Percentiles rank a stretch among this genome's conserved stretches.
These are phyloP conservation scores for Drosophila pallidifrons DNA, from an alignment of 1,140 invertebrate species.

Conservation along the genomic window DNA sequence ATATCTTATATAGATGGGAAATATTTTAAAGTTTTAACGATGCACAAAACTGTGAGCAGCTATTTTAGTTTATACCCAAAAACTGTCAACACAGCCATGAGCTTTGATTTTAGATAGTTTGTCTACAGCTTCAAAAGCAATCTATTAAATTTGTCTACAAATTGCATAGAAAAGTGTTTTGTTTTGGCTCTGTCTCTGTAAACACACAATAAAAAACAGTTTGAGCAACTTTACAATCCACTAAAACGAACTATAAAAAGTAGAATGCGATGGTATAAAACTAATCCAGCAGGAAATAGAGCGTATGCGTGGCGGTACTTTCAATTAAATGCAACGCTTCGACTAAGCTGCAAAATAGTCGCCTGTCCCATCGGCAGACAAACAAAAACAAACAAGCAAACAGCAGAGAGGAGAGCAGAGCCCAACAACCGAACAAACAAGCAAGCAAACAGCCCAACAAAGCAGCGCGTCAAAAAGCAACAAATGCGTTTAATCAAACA, in stretches of 20 bases:
- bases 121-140: too few species aligned
- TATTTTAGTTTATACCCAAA: background rate
- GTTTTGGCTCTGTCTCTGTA: background rate
- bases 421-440: conserved; percentile 26
- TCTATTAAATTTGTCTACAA: background rate
- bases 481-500: conserved; percentile 83
- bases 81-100: background rate
- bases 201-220: conserved; percentile 27
- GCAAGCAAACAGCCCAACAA: conserved; percentile 43
- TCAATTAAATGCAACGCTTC: conserved; percentile 48
- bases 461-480: conserved; percentile 72
- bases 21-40: too few species aligned
- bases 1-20: too few species aligned
- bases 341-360: conserved; percentile 51
- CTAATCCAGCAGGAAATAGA: conserved; percentile 45
- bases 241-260: conserved; percentile 10
- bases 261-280: background rate
- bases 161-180: background rate
- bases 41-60: background rate
- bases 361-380: conserved; percentile 29
- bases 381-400: conserved; percentile 28
- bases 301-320: conserved; percentile 37
- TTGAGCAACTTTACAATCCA: conserved; percentile 11
- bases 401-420: too few species aligned
- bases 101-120: background rate